Evolutionary conservation across 2,113 vertebrate genomes (phyloP).

Genomic region (Choloepus hoffmanni): DNA sequence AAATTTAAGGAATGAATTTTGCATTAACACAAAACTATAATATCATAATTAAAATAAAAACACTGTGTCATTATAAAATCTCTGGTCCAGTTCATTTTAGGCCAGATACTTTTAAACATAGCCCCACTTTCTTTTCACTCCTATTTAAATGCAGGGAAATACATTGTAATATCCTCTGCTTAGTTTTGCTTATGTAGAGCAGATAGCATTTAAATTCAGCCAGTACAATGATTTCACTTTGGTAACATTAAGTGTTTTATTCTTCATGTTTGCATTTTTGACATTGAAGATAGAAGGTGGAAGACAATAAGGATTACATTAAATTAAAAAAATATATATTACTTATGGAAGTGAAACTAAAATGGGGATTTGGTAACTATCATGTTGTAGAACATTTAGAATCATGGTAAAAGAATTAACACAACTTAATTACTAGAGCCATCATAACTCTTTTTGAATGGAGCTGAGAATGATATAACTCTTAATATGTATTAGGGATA

Average conservation of each 20-base stretch:
- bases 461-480: neutral
- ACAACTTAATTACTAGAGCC: neutral
- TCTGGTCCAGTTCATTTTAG: neutral
- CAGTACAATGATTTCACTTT: neutral
- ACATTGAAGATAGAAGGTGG: neutral
- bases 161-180: neutral
- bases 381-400: constrained; percentile 46
- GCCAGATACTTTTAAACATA: neutral
- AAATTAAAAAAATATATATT: constrained; percentile 52
- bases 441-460: constrained; percentile 20
- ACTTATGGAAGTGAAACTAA: constrained; percentile 6
- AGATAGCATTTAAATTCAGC: neutral
- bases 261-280: constrained; percentile 48
- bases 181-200: neutral
- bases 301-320: neutral
- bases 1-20: neutral
- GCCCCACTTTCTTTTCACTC: neutral
- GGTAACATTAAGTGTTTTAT: neutral
- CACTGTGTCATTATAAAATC: neutral
- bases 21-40: neutral
- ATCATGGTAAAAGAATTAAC: constrained; percentile 26
- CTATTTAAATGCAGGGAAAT: neutral
- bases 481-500: neutral
- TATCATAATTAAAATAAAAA: neutral
- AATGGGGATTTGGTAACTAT: neutral